Evolutionary conservation across 2,888 invertebrate species (phyloP), one percentile per base, ranked within the genome.

Genomic region (Leuctra nigra): DNA sequence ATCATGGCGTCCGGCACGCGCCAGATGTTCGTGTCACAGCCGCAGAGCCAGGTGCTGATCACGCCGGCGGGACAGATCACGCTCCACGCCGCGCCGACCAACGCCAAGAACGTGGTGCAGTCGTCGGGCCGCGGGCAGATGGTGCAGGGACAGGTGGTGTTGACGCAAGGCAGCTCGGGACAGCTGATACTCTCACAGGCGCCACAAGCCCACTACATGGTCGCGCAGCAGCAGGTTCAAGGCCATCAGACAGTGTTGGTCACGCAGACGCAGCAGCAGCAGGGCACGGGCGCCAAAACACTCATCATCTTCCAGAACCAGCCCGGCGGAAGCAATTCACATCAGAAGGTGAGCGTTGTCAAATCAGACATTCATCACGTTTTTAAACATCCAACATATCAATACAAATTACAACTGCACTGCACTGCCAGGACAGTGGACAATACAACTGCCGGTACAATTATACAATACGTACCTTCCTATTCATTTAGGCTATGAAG

Each of bases 251-350:
- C 84, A 0, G 78, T 85, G 0, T 69, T 85, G 1, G 79, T 85
- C 0, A 81, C 84, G 0, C 84, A 84, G 65, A 79, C 83, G 1
- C 75, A 81, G 0, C 84, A 84, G 63, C 84, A 84, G 59, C 79
- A 79, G 61, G 81, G 80, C 0, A 76, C 81, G 0, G 78, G 78
- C 2, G 76, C 83, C 1, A 85, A 85, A 65, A 86, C 85, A 0
- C 85, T 85, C 25, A 86, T 86, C 47, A 80, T 86, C 52, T 70
- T 85, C 38, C 85, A 85, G 64, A 83, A 82, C 18, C 79, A 79
- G 62, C 29, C 22, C 23, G 48, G 50, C 2, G 35, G 25, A 13
- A 16, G 7, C 29, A 29, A 29, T 29, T 66, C 74, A 1, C 77
- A 77, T 56, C 72, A 72, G 57, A 72, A 69, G 59, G 24, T n/a